These are phyloP conservation scores for Exephanes ischioxanthus DNA, from an alignment of 2,888 invertebrate genomes.

Conservation along the genomic window DNA sequence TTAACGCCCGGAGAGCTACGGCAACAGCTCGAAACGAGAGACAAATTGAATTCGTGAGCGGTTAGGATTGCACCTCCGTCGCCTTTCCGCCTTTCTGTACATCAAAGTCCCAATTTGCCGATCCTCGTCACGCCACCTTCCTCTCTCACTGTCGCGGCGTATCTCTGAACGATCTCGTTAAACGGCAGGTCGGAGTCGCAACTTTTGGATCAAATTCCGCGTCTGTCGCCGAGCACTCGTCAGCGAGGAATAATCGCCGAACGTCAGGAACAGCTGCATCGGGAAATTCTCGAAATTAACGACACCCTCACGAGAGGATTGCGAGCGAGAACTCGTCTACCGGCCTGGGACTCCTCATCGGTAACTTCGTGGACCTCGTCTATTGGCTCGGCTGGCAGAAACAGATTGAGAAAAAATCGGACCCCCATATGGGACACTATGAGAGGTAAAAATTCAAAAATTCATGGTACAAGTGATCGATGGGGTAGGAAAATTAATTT, in stretches of 20 bases:
- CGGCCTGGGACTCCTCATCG: constrained; percentile 79
- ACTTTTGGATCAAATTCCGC: constrained; percentile 68
- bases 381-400: constrained; percentile 75
- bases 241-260: constrained; percentile 76
- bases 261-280: constrained; percentile 76
- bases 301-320: constrained; percentile 78
- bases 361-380: constrained; percentile 78
- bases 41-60: constrained; percentile 53
- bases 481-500: not conserved
- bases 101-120: not conserved
- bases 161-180: not conserved
- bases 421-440: constrained; percentile 75
- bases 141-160: not conserved
- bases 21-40: constrained; percentile 53
- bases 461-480: not conserved
- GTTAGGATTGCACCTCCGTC: not conserved
- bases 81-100: not conserved
- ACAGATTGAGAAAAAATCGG: constrained; percentile 72
- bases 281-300: constrained; percentile 79
- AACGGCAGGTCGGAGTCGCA: constrained; percentile 75
- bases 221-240: constrained; percentile 70
- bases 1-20: constrained; percentile 35
- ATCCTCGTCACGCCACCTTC: not conserved
- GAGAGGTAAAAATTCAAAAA: constrained; percentile 70
- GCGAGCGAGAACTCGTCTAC: constrained; percentile 74